These are phyloP conservation scores for Semnopithecus entellus DNA, from an alignment of 2,113 vertebrate genomes.

Conservation along the genomic window DNA sequence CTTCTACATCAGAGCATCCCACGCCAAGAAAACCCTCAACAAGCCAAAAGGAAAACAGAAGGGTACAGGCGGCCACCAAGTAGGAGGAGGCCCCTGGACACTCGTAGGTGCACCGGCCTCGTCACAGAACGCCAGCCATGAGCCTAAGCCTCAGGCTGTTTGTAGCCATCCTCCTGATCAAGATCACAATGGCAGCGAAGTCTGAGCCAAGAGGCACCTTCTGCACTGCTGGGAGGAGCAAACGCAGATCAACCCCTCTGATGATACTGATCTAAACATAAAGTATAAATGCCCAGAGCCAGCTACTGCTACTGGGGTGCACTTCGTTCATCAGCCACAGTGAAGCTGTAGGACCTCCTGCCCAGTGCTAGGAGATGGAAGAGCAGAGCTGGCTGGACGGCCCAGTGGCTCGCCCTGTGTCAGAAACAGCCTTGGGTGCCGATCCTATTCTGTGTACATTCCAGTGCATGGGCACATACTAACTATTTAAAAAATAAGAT, in stretches of 20 bases:
- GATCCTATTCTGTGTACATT: too few relatives aligned
- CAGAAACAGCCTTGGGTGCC: too few relatives aligned
- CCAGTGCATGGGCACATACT: neutral
- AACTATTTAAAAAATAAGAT: neutral
- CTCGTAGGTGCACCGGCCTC: fast-evolving
- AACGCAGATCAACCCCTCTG: neutral
- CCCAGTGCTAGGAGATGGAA: neutral
- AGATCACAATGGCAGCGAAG: neutral
- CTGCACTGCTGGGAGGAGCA: neutral
- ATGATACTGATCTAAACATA: neutral
- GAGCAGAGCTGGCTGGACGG: neutral
- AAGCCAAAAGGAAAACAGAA: neutral
- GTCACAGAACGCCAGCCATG: neutral
- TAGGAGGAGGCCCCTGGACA: fast-evolving
- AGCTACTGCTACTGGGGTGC: neutral
- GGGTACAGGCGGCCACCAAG: fast-evolving
- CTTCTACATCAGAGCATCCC: neutral
- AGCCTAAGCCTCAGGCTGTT: fast-evolving
- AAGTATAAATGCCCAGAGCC: neutral
- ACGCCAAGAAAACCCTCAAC: fast-evolving
- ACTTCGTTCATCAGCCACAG: too few relatives aligned
- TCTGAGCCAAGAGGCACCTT: neutral
- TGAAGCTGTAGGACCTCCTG: neutral
- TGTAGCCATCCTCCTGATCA: fast-evolving
- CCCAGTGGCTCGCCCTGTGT: too few relatives aligned